A percentile compares a stretch with the other conserved stretches of the same genome.
These are phyloP conservation scores for Lepilemur ruficaudatus DNA, from an alignment of 2,797 vertebrate species.

Conservation along the genomic window DNA sequence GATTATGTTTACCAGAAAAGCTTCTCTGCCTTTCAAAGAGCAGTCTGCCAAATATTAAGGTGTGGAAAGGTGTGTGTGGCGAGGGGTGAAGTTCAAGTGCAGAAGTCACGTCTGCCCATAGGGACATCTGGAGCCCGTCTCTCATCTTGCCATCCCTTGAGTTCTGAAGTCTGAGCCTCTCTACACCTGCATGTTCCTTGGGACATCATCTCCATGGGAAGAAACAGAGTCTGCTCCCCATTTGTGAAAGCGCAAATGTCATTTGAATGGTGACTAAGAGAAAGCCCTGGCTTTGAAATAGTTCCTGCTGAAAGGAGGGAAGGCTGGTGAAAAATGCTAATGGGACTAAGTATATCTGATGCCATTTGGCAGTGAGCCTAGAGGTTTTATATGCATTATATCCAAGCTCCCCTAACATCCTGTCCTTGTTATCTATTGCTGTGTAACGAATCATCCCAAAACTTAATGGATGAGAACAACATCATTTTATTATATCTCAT, in stretches of 20 bases:
- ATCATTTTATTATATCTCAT: background rate
- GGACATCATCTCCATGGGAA: background rate
- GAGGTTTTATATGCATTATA: background rate
- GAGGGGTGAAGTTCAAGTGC: background rate
- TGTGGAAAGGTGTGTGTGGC: background rate
- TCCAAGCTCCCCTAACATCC: background rate
- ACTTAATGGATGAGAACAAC: background rate
- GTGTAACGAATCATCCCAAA: background rate
- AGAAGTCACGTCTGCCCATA: background rate
- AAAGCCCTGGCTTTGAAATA: background rate
- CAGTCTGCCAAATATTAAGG: background rate
- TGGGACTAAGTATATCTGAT: background rate
- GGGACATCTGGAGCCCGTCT: background rate
- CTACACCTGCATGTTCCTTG: background rate
- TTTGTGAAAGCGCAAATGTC: background rate
- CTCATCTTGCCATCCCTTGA: background rate
- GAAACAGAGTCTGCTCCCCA: background rate
- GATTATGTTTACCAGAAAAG: background rate
- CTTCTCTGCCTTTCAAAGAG: background rate
- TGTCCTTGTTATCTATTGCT: background rate
- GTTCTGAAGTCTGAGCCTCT: background rate
- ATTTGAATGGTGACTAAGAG: background rate
- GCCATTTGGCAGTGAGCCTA: background rate
- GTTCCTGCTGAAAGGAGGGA: background rate
- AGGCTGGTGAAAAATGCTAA: background rate